Conservation (phyloP, 2,797 vertebrate species). For the Squalus acanthias region DNA sequence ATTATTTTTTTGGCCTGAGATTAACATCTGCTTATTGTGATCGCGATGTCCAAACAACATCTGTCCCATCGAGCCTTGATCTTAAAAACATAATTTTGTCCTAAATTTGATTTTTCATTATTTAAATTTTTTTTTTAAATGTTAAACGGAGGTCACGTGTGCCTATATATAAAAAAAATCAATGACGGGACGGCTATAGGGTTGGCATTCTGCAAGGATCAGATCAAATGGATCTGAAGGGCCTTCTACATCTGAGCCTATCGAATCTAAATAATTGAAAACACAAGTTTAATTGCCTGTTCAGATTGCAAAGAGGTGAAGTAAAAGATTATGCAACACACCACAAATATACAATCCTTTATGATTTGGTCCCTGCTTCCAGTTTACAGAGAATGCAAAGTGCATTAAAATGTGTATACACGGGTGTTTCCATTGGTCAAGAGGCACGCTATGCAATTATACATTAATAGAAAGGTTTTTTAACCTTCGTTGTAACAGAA, state of each 20-base stretch:
- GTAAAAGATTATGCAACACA: conserved; percentile 8
- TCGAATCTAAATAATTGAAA: background rate
- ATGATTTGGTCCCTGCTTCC: conserved; percentile 12
- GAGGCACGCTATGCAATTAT: too few relatives aligned
- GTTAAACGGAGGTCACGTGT: background rate
- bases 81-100: conserved; percentile 6
- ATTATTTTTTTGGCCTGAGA: background rate
- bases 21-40: conserved; percentile 13
- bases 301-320: background rate
- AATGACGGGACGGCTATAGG: background rate
- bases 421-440: background rate
- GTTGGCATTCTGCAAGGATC: background rate
- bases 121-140: background rate
- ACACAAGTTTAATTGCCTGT: background rate
- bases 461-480: background rate
- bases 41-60: background rate
- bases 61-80: background rate
- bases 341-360: conserved; percentile 20
- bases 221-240: background rate
- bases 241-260: background rate
- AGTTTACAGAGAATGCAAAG: conserved; percentile 18
- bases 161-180: background rate
- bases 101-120: conserved; percentile 15
- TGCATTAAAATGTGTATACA: conserved; percentile 10
- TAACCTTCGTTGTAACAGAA: background rate